A percentile compares a stretch with the other conserved stretches of the same genome.
These are phyloP conservation scores for Maniola jurtina DNA, from an alignment of 1,140 invertebrate species.

Conservation along the genomic window DNA sequence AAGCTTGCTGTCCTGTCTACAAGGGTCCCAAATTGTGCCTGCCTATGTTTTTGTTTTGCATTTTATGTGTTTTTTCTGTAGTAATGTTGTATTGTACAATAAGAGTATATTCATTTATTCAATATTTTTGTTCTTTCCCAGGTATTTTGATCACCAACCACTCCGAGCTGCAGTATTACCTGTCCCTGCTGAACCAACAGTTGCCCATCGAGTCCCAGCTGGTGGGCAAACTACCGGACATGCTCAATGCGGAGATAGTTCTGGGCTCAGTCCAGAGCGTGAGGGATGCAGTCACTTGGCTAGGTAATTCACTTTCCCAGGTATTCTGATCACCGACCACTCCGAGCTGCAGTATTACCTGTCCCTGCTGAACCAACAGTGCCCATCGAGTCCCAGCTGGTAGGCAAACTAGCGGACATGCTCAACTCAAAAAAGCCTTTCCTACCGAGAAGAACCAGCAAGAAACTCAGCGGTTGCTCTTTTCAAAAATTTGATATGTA, in stretches of 20 bases:
- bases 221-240: slow-evolving; percentile 93
- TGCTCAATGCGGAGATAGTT: slow-evolving; percentile 99
- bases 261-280: slow-evolving; percentile 97
- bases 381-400: slow-evolving; percentile 92
- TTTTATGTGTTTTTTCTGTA: no score
- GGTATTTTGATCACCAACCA: slow-evolving; percentile 98
- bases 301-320: slow-evolving; percentile 44
- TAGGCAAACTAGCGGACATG: slow-evolving; percentile 95
- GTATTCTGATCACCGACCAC: slow-evolving; percentile 93
- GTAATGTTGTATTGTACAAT: no score
- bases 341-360: slow-evolving; percentile 99
- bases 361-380: slow-evolving; percentile 98
- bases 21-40: no score
- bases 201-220: slow-evolving; percentile 93
- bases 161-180: slow-evolving; percentile 98
- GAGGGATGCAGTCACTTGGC: slow-evolving; percentile 96
- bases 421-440: slow-evolving; percentile 78
- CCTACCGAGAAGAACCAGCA: no score
- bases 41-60: no score
- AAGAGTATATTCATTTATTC: no score
- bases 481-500: no score
- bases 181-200: slow-evolving; percentile 98
- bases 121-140: slow-evolving; percentile 25
- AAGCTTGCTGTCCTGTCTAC: no score
- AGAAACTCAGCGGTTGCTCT: no score